A percentile compares a stretch with the other conserved stretches of the same genome.
Conservation (phyloP, 1,140 invertebrate genomes). For the Pentalonia nigronervosa region DNA sequence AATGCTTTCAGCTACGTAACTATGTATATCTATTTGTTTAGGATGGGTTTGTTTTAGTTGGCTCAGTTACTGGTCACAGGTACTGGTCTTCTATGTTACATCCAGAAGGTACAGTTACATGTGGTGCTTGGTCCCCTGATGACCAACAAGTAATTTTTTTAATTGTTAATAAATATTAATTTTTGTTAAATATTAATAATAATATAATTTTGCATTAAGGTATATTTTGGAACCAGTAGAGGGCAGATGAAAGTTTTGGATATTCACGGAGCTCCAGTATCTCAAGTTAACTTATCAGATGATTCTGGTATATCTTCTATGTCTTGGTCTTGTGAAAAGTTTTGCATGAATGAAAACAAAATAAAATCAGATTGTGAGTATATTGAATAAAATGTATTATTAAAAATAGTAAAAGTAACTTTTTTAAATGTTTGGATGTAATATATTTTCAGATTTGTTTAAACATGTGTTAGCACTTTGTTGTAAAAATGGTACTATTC, state of each 20-base stretch:
- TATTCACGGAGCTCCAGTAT: slow-evolving; percentile 93
- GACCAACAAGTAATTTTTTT: slow-evolving; percentile 81
- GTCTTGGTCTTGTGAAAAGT: slow-evolving; percentile 97
- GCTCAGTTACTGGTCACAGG: slow-evolving; percentile 93
- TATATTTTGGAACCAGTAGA: slow-evolving; percentile 93
- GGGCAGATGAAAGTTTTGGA: slow-evolving; percentile 96
- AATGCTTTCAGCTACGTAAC: not conserved
- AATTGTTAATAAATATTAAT: not conserved
- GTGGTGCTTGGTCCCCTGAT: slow-evolving; percentile 97
- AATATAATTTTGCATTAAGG: slow-evolving; percentile 66
- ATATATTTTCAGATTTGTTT: slow-evolving; percentile 66
- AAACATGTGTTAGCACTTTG: slow-evolving; percentile 86
- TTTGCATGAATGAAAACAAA: slow-evolving; percentile 97
- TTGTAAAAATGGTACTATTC: slow-evolving; percentile 86
- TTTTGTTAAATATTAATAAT: not conserved
- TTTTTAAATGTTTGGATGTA: not conserved
- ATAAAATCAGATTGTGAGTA: slow-evolving; percentile 36
- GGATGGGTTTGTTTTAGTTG: slow-evolving; percentile 95
- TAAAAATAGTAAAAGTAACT: not conserved
- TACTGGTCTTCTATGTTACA: slow-evolving; percentile 99
- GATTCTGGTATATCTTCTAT: slow-evolving; percentile 87
- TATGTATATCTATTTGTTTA: slow-evolving; percentile 62
- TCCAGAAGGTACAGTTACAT: slow-evolving; percentile 90
- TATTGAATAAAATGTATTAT: not conserved
- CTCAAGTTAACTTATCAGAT: slow-evolving; percentile 81